Evolutionary conservation across 2,888 invertebrate species (phyloP), one percentile per base, ranked within the genome.

Genomic region (Teleiodes luculella): DNA sequence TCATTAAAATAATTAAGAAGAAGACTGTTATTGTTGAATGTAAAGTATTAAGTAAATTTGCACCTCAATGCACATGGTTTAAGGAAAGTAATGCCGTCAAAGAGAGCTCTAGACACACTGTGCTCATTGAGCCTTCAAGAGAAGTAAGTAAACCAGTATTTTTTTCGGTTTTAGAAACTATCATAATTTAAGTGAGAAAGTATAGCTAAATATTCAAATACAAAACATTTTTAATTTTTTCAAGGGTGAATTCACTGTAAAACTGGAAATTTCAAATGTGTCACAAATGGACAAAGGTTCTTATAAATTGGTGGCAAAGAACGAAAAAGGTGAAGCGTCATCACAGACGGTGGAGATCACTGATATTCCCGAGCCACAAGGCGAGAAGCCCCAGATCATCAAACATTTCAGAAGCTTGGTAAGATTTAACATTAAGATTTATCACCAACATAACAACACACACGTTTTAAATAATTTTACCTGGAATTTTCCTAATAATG

Each of bases 21-120:
- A 95, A 95, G 79, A 96, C 96, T 66, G 95, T 98, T 65, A 93
- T 98, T 65, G 96, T 98, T 78, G 97, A 98, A 84, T 97, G 98
- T 81, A 94, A 94, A 78, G 96, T 98, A 58, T 94, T 96, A 78
- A 97, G 97, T 67, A 96, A 96, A 86, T 97, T 97, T 76, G 95
- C 96, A 69, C 98, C 98, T 7, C 93, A 95, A 62, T 96, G 97
- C 76, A 95, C 95, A 37, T 98, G 98, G 98, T 97, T 93, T 85
- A 97, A 97, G 76, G 98, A 98, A 86, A 86, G 92, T 14, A 92
- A 91, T 64, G 94, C 94, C 16, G 95, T 97, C 41, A 92, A 86
- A 66, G 94, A 96, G 74, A 96, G 94, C 79, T 91, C 92, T 33
- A 91, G 95, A 64, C 96, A 95, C 76, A 93, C 92, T 62, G 92